Base-by-base conservation (phyloP, 2,113 vertebrate species). In the Mustela nigripes region DNA sequence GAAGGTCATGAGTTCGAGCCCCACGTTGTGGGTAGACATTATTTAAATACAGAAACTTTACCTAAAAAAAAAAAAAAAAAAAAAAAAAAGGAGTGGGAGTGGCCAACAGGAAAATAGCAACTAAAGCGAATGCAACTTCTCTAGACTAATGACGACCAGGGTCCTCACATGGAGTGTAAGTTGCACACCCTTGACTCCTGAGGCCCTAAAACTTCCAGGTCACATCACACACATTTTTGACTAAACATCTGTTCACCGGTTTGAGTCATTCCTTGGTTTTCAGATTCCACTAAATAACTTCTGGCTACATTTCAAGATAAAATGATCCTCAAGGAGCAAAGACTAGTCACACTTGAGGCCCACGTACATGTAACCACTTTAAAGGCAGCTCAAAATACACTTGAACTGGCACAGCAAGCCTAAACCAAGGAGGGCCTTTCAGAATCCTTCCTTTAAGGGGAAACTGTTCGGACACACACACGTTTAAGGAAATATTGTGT, bases 221-320 rank as follows among this genome's bases (percentile, higher is more conserved):
- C 76, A 81, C 76, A 81, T 69, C 48, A 81, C 48, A 58, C 15
- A 7, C 12, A 56, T 22, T 82, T 56, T 45, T 69, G 12, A 81
- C 24, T 82, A 58, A 42, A 69, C 36, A 12, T 63, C 74, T 65
- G 18, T 36, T 71, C 26, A 82, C 48, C 5, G 15, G 62, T 26
- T 33, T 56, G 33, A 16, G 28, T 21, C 56, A 36, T 81, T 65
- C 63, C 63, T 91, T 67, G 63, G n/a, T 92, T 71, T 82, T 71
- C 63, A 71, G 78, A 92, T 62, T 58, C 78, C 3, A 82, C 28
- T 82, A 82, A 69, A 11, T 67, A 56, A 69, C n/a, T 31, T 56
- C 42, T 92, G 79, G 90, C 28, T 83, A 45, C 39, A 60, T 92
- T 92, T 83, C 63, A 92, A 71, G 81, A 79, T 65, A 50, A 63